These are phyloP conservation scores for Catharus bicknelli DNA, from an alignment of 2,113 vertebrate species.

Conservation along the genomic window DNA sequence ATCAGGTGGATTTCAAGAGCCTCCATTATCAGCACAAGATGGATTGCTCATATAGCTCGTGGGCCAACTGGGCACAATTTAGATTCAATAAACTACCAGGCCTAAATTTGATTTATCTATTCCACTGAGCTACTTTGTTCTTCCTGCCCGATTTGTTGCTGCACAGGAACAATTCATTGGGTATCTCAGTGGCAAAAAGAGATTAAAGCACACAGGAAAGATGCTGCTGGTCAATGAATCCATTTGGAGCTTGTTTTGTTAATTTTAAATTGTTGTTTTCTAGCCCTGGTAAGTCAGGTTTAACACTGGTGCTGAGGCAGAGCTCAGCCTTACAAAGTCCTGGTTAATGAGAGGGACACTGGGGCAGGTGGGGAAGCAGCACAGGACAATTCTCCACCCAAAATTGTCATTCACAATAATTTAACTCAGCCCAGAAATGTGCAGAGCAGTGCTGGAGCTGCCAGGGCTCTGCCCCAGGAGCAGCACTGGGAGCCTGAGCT, in stretches of 20 bases:
- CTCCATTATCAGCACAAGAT: conserved; percentile 94
- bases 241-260: conserved; percentile 15
- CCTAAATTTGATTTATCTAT: conserved; percentile 96
- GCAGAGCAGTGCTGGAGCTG: not conserved
- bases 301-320: not conserved
- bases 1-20: conserved; percentile 95
- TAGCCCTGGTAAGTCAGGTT: not conserved
- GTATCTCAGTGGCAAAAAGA: conserved; percentile 43
- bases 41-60: conserved; percentile 91
- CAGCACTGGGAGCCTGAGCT: not conserved
- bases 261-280: not conserved
- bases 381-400: not conserved
- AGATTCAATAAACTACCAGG: conserved; percentile 96
- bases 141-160: conserved; percentile 81
- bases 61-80: conserved; percentile 92
- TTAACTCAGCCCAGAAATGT: not conserved
- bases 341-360: not conserved
- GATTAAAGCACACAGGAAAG: conserved; percentile 50
- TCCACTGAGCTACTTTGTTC: conserved; percentile 84
- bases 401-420: not conserved
- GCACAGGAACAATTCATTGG: conserved; percentile 85
- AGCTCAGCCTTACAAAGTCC: not conserved
- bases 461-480: accelerated
- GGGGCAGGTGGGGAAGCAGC: not conserved
- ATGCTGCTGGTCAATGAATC: conserved; percentile 24